Base-by-base conservation (phyloP, 1,140 invertebrate species). In the Brevipalpus yothersi region DNA sequence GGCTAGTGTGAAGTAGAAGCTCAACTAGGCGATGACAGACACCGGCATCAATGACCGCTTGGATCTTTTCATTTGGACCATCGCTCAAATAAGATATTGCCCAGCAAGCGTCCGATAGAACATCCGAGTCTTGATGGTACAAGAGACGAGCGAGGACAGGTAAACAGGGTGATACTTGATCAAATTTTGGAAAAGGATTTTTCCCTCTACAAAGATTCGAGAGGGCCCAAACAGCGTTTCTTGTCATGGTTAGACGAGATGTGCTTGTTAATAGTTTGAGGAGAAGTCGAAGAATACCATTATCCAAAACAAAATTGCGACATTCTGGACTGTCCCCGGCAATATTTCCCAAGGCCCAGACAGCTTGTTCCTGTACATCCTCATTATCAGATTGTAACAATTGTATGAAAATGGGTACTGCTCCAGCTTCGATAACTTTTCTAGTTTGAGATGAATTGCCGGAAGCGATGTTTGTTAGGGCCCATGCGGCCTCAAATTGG, bases 401-500 rank as follows among this genome's bases (percentile, higher is more conserved):
- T 40, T 77, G 74, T 64, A 96, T 87, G 68, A 97, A 92, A 65
- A 90, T 83, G 17, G 84, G 84, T 51, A 96, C 87, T 39, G 90
- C 91, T 53, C 88, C 88, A 42, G 87, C 86, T 65, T 92, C 85
- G 65, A 96, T 86, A 1, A 97, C 91, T 66, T 87, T 82, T 59
- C 81, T 77, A 4, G 92, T 96, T 72, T 96, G 91, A 60, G 81
- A 76, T 17, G 88, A 91, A 21, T 88, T 93, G n/a, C 92, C 92
- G 4, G 88, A 93, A 3, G 91, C 92, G 66, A 97, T 93, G 72
- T 97, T 97, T 56, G 92, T 97, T 62, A 97, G 71, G 54, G 90
- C 89, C 92, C 92, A 97, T 53, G 92, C 90, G 60, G 92, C 90
- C 76, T 97, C 92, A 76, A 96, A 97, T 84, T 95, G 71, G 42